These are phyloP conservation scores for Nasonia longicornis DNA, from an alignment of 1,140 invertebrate genomes.

Conservation along the genomic window DNA sequence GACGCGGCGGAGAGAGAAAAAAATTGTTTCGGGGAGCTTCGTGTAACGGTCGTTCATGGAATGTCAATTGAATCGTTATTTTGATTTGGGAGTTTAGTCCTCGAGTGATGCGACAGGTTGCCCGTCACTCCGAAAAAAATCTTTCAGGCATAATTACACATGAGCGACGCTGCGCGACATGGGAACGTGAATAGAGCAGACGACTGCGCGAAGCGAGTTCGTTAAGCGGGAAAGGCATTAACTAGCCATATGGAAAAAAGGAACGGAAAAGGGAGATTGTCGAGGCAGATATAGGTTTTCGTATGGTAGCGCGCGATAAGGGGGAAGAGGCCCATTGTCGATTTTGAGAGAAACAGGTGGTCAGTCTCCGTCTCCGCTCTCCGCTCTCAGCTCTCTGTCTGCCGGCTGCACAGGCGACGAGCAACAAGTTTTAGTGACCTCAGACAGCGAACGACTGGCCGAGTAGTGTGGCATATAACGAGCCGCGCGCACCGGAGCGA, in stretches of 20 bases:
- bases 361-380: background rate
- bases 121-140: background rate
- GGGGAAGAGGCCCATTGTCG: background rate
- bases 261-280: background rate
- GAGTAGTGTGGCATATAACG: conserved; percentile 39
- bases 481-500: background rate
- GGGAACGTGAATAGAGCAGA: background rate
- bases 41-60: too few species aligned
- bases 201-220: background rate
- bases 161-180: background rate
- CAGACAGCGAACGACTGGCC: conserved; percentile 19
- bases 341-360: conserved; percentile 24
- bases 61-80: too few species aligned
- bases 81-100: too few species aligned
- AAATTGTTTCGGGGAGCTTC: too few species aligned
- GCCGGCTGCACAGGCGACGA: background rate
- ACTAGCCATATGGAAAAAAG: conserved; percentile 10
- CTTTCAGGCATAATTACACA: background rate
- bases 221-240: background rate
- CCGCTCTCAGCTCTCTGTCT: too few species aligned
- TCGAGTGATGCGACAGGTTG: too few species aligned
- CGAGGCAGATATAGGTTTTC: background rate
- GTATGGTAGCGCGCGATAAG: background rate
- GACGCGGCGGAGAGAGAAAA: background rate
- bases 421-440: conserved; percentile 35